These are phyloP conservation scores for Peromyscus maniculatus DNA, from an alignment of 2,113 vertebrate genomes.

Conservation along the genomic window DNA sequence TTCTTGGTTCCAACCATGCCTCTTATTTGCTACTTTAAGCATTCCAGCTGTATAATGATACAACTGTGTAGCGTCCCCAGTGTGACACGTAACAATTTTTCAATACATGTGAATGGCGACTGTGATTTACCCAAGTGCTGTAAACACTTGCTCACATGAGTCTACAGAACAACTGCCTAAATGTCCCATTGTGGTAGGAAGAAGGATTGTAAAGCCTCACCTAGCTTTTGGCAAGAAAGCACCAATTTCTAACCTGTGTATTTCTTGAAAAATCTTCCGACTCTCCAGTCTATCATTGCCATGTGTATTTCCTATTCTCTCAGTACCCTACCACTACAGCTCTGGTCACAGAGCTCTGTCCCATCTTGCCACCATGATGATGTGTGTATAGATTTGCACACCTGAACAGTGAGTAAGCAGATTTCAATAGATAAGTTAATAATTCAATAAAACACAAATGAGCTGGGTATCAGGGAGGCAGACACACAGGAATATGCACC, in stretches of 20 bases:
- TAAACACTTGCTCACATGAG: background rate
- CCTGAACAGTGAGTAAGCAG: background rate
- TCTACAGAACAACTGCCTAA: background rate
- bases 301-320: background rate
- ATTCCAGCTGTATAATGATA: slow-evolving; percentile 50
- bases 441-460: no score
- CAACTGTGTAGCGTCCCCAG: background rate
- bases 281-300: background rate
- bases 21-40: slow-evolving; percentile 49
- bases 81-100: background rate
- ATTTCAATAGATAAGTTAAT: background rate
- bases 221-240: slow-evolving; percentile 29
- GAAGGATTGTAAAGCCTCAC: background rate
- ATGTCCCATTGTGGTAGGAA: background rate
- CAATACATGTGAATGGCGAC: background rate
- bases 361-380: background rate
- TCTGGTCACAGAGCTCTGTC: background rate
- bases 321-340: background rate
- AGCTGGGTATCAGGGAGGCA: background rate
- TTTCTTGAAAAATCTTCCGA: background rate
- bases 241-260: background rate
- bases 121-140: slow-evolving; percentile 1
- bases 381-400: background rate
- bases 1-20: slow-evolving; percentile 55
- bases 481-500: background rate